Evolutionary conservation across 2,888 invertebrate genomes (phyloP).

Genomic region (Aphodius sticticus): DNA sequence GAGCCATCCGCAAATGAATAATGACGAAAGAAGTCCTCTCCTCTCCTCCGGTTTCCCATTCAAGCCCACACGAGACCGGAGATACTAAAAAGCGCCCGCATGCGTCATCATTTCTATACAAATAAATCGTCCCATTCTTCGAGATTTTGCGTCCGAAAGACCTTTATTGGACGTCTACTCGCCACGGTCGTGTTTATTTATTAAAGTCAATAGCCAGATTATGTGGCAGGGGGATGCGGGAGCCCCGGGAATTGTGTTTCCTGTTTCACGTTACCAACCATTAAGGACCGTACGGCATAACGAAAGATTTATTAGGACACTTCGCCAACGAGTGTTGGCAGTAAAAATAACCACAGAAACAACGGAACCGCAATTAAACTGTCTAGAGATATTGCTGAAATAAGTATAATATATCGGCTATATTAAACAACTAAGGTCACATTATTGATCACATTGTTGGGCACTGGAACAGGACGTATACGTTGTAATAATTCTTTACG

Average conservation of each 20-base stretch:
- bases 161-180: neutral
- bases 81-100: conserved; percentile 14
- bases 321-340: neutral
- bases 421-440: no score
- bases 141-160: neutral
- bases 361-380: neutral
- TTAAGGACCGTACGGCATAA: neutral
- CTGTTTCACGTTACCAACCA: conserved; percentile 4
- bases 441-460: no score
- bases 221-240: conserved; percentile 1
- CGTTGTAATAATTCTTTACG: no score
- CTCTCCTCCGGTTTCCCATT: neutral
- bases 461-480: no score
- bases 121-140: conserved; percentile 7
- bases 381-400: neutral
- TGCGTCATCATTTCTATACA: conserved; percentile 15
- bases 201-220: conserved; percentile 4
- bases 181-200: neutral
- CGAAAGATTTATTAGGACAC: neutral
- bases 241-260: neutral
- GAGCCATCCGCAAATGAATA: neutral
- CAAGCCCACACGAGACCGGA: neutral
- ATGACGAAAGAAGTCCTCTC: neutral
- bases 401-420: neutral
- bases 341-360: neutral